phyloP scores from a whole-genome alignment of 2,113 vertebrate genomes.

The Gambusia holbrooki region DNA sequence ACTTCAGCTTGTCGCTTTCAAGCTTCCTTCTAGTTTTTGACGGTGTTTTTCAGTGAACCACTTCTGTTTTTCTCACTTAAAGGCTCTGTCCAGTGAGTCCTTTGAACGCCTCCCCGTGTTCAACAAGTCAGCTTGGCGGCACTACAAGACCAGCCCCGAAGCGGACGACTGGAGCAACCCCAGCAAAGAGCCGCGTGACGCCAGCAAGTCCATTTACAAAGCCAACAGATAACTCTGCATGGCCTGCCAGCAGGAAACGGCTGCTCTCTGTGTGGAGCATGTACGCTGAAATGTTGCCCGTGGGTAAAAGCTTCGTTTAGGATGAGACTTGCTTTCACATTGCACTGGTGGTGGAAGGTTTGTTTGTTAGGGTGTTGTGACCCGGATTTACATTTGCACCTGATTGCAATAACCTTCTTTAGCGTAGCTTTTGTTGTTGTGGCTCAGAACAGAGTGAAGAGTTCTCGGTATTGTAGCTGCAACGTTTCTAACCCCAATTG shows the following conservation, averaged over 20 bases:
- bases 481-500: neutral
- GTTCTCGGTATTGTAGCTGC: constrained; percentile 10
- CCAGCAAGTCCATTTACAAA: constrained; percentile 92
- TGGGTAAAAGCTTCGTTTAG: constrained; percentile 51
- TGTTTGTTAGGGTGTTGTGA: constrained; percentile 19
- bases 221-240: constrained; percentile 85
- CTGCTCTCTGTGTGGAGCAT: constrained; percentile 36
- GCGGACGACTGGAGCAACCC: constrained; percentile 99
- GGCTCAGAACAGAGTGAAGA: constrained; percentile 29
- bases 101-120: constrained; percentile 97
- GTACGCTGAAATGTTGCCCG: constrained; percentile 55
- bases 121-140: constrained; percentile 97
- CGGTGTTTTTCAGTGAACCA: neutral
- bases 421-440: constrained; percentile 45
- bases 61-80: neutral
- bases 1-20: too few species aligned
- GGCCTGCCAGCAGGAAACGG: constrained; percentile 11
- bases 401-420: constrained; percentile 60
- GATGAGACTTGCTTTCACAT: constrained; percentile 39
- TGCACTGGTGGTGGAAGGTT: constrained; percentile 29
- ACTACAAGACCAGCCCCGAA: constrained; percentile 95
- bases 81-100: constrained; percentile 98
- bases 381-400: constrained; percentile 30
- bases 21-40: neutral
- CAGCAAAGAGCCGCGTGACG: constrained; percentile 93